Evolutionary conservation across 2,113 vertebrate species (phyloP).

Genomic region (Buteo buteo): DNA sequence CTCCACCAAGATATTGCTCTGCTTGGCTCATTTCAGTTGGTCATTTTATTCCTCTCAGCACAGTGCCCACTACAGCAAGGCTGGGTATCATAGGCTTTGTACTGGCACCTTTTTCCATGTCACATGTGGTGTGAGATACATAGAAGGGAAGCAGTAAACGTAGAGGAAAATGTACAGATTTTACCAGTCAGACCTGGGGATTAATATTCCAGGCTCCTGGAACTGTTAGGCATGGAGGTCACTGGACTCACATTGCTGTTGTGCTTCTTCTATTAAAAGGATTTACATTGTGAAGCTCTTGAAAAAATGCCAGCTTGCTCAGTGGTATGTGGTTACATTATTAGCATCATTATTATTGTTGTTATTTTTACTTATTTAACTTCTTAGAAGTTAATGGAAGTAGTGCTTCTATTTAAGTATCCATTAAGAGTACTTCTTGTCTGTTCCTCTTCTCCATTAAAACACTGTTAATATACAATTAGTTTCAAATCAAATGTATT

Average conservation of each 20-base stretch:
- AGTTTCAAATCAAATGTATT: neutral
- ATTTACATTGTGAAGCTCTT: neutral
- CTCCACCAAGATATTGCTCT: neutral
- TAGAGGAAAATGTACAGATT: neutral
- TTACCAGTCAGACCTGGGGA: neutral
- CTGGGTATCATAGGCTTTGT: neutral
- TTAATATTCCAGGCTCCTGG: neutral
- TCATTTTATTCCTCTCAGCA: neutral
- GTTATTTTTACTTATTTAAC: neutral
- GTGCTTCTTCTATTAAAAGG: neutral
- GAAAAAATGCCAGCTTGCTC: neutral
- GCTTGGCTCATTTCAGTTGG: neutral
- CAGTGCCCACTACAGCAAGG: neutral
- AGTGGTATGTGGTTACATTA: neutral
- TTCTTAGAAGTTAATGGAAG: neutral
- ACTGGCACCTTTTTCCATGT: neutral
- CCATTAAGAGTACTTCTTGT: neutral
- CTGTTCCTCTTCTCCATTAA: neutral
- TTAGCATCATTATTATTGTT: neutral
- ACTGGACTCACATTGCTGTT: neutral
- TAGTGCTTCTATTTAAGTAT: neutral
- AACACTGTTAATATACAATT: neutral
- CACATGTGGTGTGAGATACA: neutral
- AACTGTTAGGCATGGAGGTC: neutral
- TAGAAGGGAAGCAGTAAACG: neutral